Evolutionary conservation across 2,888 invertebrate species (phyloP).

Genomic region (Phytoseiulus persimilis): DNA sequence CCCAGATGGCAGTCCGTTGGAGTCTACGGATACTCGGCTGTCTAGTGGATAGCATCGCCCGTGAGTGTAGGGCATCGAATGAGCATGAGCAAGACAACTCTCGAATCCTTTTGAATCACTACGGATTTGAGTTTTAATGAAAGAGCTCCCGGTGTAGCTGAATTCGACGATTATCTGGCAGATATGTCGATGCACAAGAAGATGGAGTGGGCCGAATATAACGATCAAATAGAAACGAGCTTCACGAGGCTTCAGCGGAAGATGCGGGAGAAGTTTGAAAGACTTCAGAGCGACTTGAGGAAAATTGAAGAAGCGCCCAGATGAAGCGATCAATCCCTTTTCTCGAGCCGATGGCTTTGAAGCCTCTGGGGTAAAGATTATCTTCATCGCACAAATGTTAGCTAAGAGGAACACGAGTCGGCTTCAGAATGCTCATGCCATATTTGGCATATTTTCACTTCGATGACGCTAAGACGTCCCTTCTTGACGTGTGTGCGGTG

Average conservation of each 20-base stretch:
- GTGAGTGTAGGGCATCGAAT: too few relatives aligned
- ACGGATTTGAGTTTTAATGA: background rate
- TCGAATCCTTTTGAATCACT: too few relatives aligned
- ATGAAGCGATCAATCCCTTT: background rate
- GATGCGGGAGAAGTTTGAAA: background rate
- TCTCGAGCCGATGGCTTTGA: background rate
- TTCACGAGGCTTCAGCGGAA: background rate
- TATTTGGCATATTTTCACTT: background rate
- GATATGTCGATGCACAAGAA: background rate
- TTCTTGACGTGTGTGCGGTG: background rate
- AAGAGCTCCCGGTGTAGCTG: background rate
- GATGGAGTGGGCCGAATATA: background rate
- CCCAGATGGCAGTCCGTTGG: too few relatives aligned
- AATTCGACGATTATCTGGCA: background rate
- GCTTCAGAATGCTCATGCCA: background rate
- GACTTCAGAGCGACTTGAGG: background rate
- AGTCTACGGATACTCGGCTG: background rate
- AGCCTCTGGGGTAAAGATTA: background rate
- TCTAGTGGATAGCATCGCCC: background rate
- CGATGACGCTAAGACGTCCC: background rate
- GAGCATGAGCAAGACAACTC: too few relatives aligned
- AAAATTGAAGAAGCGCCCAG: background rate
- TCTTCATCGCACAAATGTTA: background rate
- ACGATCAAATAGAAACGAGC: background rate
- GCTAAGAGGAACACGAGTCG: background rate